Evolutionary conservation across 2,888 invertebrate genomes (phyloP).

Genomic region (Conomelus anceps): DNA sequence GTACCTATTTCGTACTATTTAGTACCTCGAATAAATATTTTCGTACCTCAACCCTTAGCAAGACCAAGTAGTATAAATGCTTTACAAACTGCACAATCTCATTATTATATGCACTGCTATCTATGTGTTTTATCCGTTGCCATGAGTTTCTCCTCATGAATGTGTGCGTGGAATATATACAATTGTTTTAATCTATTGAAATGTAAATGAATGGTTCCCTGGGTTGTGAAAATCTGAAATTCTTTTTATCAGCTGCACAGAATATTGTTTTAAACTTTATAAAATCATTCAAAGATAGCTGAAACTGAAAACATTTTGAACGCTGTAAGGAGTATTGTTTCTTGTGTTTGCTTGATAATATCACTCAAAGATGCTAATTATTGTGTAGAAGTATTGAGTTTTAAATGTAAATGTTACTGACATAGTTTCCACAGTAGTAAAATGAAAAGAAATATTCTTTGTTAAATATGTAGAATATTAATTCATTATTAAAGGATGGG

Average conservation of each 20-base stretch:
- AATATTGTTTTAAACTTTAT: not conserved
- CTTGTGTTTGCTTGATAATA: not conserved
- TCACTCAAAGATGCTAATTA: not conserved
- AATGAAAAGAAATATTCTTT: not conserved
- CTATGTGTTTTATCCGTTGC: not conserved
- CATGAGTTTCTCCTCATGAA: not conserved
- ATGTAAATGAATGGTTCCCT: not conserved
- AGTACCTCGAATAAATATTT: no score
- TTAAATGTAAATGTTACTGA: not conserved
- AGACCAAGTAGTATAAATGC: not conserved
- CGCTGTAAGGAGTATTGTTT: not conserved
- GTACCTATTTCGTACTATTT: no score
- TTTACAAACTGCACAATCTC: not conserved
- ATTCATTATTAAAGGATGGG: not conserved
- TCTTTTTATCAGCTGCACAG: not conserved
- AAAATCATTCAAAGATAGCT: not conserved
- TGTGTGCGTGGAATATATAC: not conserved
- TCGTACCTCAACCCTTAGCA: no score
- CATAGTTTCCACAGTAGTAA: not conserved
- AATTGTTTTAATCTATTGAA: not conserved
- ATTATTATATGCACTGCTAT: not conserved
- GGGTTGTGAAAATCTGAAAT: not conserved
- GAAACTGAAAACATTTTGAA: not conserved
- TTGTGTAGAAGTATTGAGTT: no score
- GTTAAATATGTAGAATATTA: no score